These are phyloP conservation scores for Vollenhovia emeryi DNA, from an alignment of 1,140 invertebrate species.

Conservation along the genomic window DNA sequence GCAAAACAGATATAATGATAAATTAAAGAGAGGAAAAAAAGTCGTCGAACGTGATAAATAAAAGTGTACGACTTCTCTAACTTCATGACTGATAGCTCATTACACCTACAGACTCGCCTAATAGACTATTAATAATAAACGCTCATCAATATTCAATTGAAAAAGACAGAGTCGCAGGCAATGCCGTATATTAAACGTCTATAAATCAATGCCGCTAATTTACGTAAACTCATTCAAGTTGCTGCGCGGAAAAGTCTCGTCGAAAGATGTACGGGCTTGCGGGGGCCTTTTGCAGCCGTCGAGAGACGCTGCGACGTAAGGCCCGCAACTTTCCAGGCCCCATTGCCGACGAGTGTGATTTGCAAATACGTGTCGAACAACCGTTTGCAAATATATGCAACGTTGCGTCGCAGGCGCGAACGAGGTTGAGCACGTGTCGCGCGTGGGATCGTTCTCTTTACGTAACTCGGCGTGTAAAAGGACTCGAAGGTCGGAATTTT, in stretches of 20 bases:
- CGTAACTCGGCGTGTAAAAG: constrained; percentile 56
- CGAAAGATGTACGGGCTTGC: background rate
- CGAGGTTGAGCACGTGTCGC: constrained; percentile 54
- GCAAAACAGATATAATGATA: background rate
- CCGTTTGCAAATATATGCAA: constrained; percentile 29
- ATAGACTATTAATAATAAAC: constrained; percentile 3
- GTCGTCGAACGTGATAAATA: background rate
- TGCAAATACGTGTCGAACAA: constrained; percentile 46
- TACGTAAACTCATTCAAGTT: constrained; percentile 35
- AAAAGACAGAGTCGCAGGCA: background rate
- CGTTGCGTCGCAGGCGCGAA: constrained; percentile 18
- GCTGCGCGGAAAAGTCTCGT: constrained; percentile 4
- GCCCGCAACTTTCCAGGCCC: constrained; percentile 3
- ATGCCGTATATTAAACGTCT: background rate
- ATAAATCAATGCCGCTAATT: constrained; percentile 27
- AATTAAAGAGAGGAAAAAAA: background rate
- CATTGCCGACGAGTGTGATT: constrained; percentile 30
- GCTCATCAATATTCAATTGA: constrained; percentile 34
- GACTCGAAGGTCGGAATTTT: constrained; percentile 61
- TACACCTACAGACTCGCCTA: background rate
- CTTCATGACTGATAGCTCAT: background rate
- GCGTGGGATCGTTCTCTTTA: constrained; percentile 68
- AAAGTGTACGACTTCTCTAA: background rate
- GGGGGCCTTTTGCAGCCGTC: background rate
- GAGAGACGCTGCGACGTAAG: background rate